These are phyloP conservation scores for Rhynchophorus ferrugineus DNA, from an alignment of 1,140 invertebrate species.

Conservation along the genomic window DNA sequence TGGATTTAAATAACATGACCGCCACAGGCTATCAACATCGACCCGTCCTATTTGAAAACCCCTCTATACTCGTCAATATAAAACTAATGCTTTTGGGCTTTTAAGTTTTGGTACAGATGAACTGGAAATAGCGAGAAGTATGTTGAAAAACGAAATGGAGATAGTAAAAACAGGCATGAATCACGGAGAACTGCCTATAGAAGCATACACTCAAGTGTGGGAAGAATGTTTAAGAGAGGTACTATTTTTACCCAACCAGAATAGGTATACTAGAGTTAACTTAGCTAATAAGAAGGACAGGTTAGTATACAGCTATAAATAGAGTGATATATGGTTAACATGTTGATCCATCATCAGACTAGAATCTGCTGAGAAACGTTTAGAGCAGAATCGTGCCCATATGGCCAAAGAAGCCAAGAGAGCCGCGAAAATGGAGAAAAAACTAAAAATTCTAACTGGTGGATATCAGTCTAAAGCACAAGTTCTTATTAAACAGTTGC, in stretches of 20 bases:
- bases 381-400: constrained; percentile 87
- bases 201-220: constrained; percentile 67
- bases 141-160: constrained; percentile 78
- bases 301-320: background rate
- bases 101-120: constrained; percentile 50
- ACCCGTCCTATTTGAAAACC: no score
- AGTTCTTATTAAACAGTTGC: constrained; percentile 81
- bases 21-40: no score
- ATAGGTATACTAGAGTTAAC: constrained; percentile 80
- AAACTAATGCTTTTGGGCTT: no score
- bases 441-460: constrained; percentile 87
- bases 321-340: background rate
- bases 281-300: constrained; percentile 88
- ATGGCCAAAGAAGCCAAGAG: constrained; percentile 94
- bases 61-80: no score
- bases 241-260: constrained; percentile 38
- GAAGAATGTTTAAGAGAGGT: constrained; percentile 84
- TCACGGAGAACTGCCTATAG: constrained; percentile 85
- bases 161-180: constrained; percentile 89
- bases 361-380: constrained; percentile 84
- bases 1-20: no score
- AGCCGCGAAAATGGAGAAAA: constrained; percentile 97
- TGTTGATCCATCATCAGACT: constrained; percentile 47
- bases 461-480: constrained; percentile 84
- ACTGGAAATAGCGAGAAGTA: constrained; percentile 55